Evolutionary conservation across 2,888 invertebrate genomes (phyloP).

Genomic region (Pandemis heparana): DNA sequence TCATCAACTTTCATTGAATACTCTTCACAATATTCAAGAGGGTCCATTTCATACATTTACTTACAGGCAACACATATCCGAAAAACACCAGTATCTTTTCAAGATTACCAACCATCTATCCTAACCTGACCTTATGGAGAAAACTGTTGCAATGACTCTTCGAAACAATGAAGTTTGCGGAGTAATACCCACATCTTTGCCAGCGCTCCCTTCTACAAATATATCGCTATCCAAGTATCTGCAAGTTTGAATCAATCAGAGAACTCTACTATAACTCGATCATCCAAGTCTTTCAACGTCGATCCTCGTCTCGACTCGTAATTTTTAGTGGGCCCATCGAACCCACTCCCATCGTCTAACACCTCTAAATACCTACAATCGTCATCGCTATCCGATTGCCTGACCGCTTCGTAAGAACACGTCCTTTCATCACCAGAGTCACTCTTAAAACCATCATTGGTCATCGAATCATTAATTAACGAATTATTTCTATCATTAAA

Average conservation of each 20-base stretch:
- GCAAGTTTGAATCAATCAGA: conserved; percentile 49
- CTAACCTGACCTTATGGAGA: no score
- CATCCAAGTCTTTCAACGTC: conserved; percentile 55
- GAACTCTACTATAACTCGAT: conserved; percentile 52
- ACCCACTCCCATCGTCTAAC: conserved; percentile 75
- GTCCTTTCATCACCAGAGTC: conserved; percentile 60
- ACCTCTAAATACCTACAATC: conserved; percentile 76
- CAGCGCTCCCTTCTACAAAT: no score
- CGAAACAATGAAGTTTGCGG: no score
- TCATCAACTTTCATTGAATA: no score
- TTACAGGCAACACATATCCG: no score
- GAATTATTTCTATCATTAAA: conserved; percentile 64
- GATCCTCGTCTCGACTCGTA: conserved; percentile 50
- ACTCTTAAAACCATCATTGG: conserved; percentile 62
- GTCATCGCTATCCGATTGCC: conserved; percentile 71
- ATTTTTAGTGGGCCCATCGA: conserved; percentile 52
- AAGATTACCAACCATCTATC: no score
- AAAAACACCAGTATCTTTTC: no score
- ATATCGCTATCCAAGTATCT: conserved; percentile 20
- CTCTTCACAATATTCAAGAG: no score
- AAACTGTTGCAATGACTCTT: no score
- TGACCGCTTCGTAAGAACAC: conserved; percentile 59
- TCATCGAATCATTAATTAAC: conserved; percentile 52
- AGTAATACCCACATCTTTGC: no score
- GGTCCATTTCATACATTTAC: no score